phyloP scores from a whole-genome alignment of 1,140 invertebrate species.

The Sitodiplosis mosellana region DNA sequence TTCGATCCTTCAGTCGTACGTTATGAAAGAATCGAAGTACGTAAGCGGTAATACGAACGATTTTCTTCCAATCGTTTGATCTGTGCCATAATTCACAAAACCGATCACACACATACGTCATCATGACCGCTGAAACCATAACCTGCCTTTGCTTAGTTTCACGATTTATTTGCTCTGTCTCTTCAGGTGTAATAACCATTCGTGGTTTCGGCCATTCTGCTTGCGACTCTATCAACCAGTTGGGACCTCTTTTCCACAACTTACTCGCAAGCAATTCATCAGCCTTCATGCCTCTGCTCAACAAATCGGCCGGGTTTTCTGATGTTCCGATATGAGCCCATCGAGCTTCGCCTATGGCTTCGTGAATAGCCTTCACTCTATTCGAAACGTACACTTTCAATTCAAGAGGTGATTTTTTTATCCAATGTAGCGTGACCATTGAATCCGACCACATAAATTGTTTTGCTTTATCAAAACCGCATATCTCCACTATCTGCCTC shows the following conservation, averaged over 20 bases:
- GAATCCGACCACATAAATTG: slow-evolving; percentile 11
- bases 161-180: too few species aligned
- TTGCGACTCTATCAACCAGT: slow-evolving; percentile 2
- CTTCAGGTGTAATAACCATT: too few species aligned
- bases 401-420: neutral
- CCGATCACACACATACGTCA: too few species aligned
- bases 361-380: slow-evolving; percentile 7
- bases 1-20: too few species aligned
- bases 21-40: too few species aligned
- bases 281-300: slow-evolving; percentile 9
- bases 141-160: too few species aligned
- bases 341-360: neutral
- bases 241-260: slow-evolving; percentile 9
- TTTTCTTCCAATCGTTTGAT: too few species aligned
- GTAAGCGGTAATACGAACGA: too few species aligned
- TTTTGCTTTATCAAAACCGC: neutral
- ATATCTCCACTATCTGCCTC: slow-evolving; percentile 5
- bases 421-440: slow-evolving; percentile 10
- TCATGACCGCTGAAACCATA: too few species aligned
- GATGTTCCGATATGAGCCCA: slow-evolving; percentile 12
- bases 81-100: too few species aligned
- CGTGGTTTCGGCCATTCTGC: neutral
- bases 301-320: slow-evolving; percentile 17
- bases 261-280: slow-evolving; percentile 1
- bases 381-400: slow-evolving; percentile 7